Conservation (phyloP, 1,140 invertebrate genomes). For the Helicorthomorpha holstii region DNA sequence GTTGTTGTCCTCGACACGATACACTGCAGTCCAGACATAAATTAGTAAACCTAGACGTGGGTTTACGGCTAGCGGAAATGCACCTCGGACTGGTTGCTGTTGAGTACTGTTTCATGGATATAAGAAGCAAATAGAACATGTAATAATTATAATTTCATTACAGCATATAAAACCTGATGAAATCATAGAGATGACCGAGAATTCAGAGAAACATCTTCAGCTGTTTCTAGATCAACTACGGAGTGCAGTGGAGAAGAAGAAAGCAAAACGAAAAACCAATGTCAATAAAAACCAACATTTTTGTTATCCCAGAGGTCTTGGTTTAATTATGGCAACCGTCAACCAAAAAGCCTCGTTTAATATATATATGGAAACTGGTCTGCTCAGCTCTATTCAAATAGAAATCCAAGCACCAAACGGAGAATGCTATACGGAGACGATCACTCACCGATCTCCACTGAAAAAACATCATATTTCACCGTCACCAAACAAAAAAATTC, state of each 20-base stretch:
- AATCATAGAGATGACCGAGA: slow-evolving; percentile 18
- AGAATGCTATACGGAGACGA: slow-evolving; percentile 18
- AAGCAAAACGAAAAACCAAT: slow-evolving; percentile 10
- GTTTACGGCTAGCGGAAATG: slow-evolving; percentile 20
- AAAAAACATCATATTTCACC: no score
- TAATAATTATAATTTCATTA: not conserved
- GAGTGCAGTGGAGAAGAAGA: slow-evolving; percentile 8
- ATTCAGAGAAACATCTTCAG: no score
- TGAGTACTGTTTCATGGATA: slow-evolving; percentile 4
- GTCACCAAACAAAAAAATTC: no score
- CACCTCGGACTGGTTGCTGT: slow-evolving; percentile 22
- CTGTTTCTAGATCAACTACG: not conserved
- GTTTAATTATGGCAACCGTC: slow-evolving; percentile 18
- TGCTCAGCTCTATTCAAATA: slow-evolving; percentile 17
- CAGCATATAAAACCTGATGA: slow-evolving; percentile 18
- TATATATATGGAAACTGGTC: slow-evolving; percentile 14
- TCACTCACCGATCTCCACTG: slow-evolving; percentile 14
- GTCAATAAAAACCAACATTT: not conserved
- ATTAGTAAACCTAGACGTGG: slow-evolving; percentile 24
- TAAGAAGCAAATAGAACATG: not conserved
- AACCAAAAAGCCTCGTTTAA: slow-evolving; percentile 20
- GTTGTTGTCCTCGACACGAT: slow-evolving; percentile 22
- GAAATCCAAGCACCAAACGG: slow-evolving; percentile 19
- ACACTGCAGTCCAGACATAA: slow-evolving; percentile 22
- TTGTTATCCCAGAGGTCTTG: slow-evolving; percentile 16